These are phyloP conservation scores for Meloidogyne hapla DNA, from an alignment of 1,140 invertebrate species.

Conservation along the genomic window DNA sequence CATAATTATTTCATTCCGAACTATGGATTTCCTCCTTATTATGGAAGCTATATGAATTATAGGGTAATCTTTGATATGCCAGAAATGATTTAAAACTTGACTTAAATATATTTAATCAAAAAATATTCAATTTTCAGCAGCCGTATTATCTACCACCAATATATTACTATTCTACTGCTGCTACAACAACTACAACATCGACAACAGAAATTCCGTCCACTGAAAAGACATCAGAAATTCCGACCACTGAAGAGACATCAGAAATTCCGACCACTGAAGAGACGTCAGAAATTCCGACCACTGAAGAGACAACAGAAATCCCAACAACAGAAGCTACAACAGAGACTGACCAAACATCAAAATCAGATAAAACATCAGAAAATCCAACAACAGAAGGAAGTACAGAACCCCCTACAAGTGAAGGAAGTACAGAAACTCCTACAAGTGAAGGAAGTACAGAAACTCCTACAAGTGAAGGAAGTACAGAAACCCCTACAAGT, in stretches of 20 bases:
- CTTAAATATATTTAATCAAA: too few relatives aligned
- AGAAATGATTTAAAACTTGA: too few relatives aligned
- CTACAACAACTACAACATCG: not conserved
- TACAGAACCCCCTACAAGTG: too few relatives aligned
- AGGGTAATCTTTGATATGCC: not conserved
- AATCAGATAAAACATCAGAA: too few relatives aligned
- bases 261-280: not conserved
- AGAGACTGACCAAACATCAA: too few relatives aligned
- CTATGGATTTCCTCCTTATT: not conserved
- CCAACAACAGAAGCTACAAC: not conserved
- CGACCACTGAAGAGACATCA: not conserved
- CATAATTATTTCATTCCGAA: too few relatives aligned
- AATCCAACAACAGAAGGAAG: not conserved
- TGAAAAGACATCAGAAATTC: not conserved
- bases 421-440: too few relatives aligned
- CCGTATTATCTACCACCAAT: not conserved
- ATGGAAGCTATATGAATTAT: not conserved
- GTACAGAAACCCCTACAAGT: too few relatives aligned
- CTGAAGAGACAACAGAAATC: not conserved
- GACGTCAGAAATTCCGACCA: not conserved
- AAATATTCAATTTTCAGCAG: not conserved
- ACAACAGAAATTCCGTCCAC: not conserved
- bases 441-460: too few relatives aligned
- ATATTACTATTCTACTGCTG: not conserved
- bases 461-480: too few relatives aligned